A percentile compares a stretch with the other conserved stretches of the same genome.
These are phyloP conservation scores for Heterotilapia buettikoferi DNA, from an alignment of 2,113 vertebrate genomes.

Conservation along the genomic window DNA sequence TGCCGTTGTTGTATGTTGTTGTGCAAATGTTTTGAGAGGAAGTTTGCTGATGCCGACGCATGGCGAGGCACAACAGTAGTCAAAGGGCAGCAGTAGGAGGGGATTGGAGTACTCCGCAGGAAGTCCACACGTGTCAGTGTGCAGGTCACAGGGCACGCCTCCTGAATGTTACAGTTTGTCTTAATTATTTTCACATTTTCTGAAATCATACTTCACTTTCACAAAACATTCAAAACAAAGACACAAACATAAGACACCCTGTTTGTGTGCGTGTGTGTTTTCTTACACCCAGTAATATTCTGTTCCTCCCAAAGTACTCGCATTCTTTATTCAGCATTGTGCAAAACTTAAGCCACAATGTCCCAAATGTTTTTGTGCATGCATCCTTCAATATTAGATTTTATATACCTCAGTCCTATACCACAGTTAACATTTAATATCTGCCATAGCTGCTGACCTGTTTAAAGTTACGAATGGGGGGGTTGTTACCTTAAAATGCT, in stretches of 20 bases:
- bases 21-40: constrained; percentile 51
- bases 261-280: neutral
- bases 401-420: neutral
- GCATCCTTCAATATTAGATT: neutral
- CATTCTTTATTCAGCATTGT: neutral
- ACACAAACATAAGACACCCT: neutral
- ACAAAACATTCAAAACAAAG: neutral
- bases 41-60: constrained; percentile 31
- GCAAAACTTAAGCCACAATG: neutral
- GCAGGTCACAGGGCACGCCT: constrained; percentile 15
- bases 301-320: neutral
- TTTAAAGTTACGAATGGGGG: neutral
- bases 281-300: neutral
- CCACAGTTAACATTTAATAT: neutral
- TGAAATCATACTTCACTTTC: neutral
- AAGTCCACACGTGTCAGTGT: neutral
- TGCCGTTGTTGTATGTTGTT: constrained; percentile 43
- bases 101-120: neutral
- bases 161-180: constrained; percentile 7
- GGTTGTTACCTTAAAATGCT: neutral
- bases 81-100: constrained; percentile 10
- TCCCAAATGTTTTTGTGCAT: neutral
- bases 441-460: neutral
- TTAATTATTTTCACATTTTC: constrained; percentile 18
- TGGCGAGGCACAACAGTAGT: constrained; percentile 34